These are phyloP conservation scores for Apis laboriosa DNA, from an alignment of 1,140 invertebrate genomes.

Conservation along the genomic window DNA sequence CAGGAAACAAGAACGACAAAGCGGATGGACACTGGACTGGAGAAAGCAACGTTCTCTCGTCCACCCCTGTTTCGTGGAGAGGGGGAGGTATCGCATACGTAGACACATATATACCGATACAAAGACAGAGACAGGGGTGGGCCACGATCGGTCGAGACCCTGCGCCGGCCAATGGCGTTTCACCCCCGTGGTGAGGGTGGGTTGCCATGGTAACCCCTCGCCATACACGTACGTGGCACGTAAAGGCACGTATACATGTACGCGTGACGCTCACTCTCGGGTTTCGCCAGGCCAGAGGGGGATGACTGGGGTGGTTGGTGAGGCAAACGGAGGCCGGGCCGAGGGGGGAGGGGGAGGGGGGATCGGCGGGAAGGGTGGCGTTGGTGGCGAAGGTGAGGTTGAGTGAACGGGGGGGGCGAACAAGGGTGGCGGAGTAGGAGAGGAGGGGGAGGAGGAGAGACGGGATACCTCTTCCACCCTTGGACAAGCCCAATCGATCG, in stretches of 20 bases:
- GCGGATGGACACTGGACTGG: constrained; percentile 67
- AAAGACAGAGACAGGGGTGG: constrained; percentile 53
- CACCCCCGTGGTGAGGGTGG: constrained; percentile 78
- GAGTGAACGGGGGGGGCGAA: constrained; percentile 3
- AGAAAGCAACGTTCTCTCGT: constrained; percentile 29
- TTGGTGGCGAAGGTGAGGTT: not conserved
- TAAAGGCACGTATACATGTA: constrained; percentile 55
- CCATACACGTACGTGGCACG: constrained; percentile 66
- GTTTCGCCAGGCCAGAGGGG: constrained; percentile 24
- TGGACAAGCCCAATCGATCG: constrained; percentile 82
- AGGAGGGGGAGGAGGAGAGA: constrained; percentile 34
- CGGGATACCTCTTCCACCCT: constrained; percentile 75
- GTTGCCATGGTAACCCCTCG: constrained; percentile 78
- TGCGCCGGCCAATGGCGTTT: constrained; percentile 80
- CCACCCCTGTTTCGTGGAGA: not conserved
- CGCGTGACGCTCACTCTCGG: constrained; percentile 59
- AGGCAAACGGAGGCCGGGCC: not conserved
- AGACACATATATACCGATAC: constrained; percentile 26
- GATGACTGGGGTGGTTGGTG: constrained; percentile 16
- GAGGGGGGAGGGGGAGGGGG: not conserved
- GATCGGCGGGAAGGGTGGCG: not conserved
- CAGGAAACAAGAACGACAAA: too few species aligned
- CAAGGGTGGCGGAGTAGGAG: not conserved
- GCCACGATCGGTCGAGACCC: constrained; percentile 75
- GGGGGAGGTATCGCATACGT: not conserved